Evolutionary conservation across 2,113 vertebrate species (phyloP).

Genomic region (Saccopteryx leptura): DNA sequence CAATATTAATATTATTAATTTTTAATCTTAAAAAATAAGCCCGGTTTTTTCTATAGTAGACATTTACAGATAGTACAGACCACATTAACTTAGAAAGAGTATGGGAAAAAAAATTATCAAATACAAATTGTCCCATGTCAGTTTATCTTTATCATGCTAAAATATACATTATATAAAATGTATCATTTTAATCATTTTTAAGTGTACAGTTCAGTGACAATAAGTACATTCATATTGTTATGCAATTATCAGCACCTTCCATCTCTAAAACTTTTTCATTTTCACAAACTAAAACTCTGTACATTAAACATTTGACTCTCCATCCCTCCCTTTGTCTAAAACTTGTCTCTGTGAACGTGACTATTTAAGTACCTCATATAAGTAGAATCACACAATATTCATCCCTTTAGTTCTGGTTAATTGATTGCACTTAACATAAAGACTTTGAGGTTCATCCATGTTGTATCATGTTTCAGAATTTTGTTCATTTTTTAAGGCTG

Average conservation of each 20-base stretch:
- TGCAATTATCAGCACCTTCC: fast-evolving
- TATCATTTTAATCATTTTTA: background rate
- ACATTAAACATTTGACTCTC: background rate
- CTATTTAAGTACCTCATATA: background rate
- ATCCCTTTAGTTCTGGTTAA: background rate
- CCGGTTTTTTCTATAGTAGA: background rate
- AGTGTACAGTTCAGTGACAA: background rate
- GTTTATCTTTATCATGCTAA: background rate
- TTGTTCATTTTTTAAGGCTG: background rate
- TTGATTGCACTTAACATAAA: background rate
- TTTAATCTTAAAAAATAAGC: background rate
- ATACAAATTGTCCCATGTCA: background rate
- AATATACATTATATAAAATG: background rate
- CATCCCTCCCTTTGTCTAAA: fast-evolving
- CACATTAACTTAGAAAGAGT: background rate
- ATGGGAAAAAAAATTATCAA: background rate
- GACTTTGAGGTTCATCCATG: background rate
- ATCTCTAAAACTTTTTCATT: background rate
- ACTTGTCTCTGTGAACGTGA: background rate
- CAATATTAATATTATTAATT: background rate
- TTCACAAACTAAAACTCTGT: background rate
- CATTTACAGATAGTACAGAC: background rate
- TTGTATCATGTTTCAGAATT: background rate
- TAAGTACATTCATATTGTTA: background rate
- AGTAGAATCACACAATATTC: background rate